Evolutionary conservation across 2,113 vertebrate species (phyloP).

Genomic region (Larimichthys crocea): DNA sequence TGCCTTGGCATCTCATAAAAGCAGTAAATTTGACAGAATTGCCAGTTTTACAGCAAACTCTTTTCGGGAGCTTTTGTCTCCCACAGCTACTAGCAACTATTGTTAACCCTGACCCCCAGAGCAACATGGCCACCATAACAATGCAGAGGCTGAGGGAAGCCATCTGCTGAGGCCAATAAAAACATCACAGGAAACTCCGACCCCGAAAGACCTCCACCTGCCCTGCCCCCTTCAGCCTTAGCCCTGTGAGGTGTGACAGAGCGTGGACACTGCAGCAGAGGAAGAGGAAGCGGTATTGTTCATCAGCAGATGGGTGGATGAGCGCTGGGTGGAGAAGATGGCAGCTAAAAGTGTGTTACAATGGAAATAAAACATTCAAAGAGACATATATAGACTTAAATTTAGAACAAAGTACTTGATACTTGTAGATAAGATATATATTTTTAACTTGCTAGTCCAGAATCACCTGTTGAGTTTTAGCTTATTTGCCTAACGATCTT

Average conservation of each 20-base stretch:
- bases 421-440: too few species aligned
- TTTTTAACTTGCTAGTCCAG: neutral
- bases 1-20: constrained; percentile 50
- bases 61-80: constrained; percentile 73
- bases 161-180: constrained; percentile 85
- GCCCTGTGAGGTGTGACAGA: constrained; percentile 62
- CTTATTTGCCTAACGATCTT: neutral
- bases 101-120: constrained; percentile 76
- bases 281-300: constrained; percentile 60
- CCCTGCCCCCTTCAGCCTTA: constrained; percentile 51
- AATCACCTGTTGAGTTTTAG: constrained; percentile 1
- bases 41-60: constrained; percentile 68
- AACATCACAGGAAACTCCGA: constrained; percentile 71
- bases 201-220: constrained; percentile 66
- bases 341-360: neutral
- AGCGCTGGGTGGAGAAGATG: neutral
- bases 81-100: constrained; percentile 62
- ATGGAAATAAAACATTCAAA: neutral
- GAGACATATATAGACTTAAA: neutral
- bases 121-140: constrained; percentile 72
- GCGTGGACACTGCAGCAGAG: constrained; percentile 25
- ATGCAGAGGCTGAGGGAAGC: constrained; percentile 73
- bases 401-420: neutral
- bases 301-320: constrained; percentile 23
- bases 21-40: constrained; percentile 66